Evolutionary conservation across 1,140 invertebrate species (phyloP).

Genomic region (Drosophila ambigua): DNA sequence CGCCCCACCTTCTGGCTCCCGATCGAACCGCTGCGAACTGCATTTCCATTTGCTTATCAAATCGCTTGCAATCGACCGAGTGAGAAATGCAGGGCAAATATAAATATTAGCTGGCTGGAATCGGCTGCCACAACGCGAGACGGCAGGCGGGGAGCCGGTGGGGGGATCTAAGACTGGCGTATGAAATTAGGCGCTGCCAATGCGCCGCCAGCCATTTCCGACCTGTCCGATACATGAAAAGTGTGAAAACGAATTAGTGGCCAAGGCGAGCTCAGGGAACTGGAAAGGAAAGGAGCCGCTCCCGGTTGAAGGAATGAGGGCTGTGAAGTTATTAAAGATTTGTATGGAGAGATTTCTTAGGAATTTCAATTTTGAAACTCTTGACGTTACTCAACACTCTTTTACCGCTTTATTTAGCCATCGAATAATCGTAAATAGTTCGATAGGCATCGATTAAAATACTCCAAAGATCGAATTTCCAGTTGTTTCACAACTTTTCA

Average conservation of each 20-base stretch:
- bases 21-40: constrained; percentile 14
- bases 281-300: constrained; percentile 2
- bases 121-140: constrained; percentile 16
- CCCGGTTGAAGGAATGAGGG: constrained; percentile 16
- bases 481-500: no score
- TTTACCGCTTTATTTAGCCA: no score
- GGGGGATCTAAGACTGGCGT: constrained; percentile 45
- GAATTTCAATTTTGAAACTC: no score
- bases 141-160: not conserved
- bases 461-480: not conserved
- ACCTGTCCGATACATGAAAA: constrained; percentile 70
- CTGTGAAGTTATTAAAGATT: constrained; percentile 29
- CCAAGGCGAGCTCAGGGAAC: constrained; percentile 23
- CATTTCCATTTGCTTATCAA: constrained; percentile 77
- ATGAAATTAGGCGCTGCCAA: constrained; percentile 68
- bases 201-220: constrained; percentile 50
- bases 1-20: constrained; percentile 6
- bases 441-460: not conserved
- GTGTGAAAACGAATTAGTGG: constrained; percentile 78
- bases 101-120: constrained; percentile 66
- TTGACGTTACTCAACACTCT: no score
- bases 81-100: constrained; percentile 80
- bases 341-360: constrained; percentile 15
- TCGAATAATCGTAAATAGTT: no score
- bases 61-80: constrained; percentile 65